phyloP scores from a whole-genome alignment of 2,888 invertebrate genomes.

The Tetragnatha montana region DNA sequence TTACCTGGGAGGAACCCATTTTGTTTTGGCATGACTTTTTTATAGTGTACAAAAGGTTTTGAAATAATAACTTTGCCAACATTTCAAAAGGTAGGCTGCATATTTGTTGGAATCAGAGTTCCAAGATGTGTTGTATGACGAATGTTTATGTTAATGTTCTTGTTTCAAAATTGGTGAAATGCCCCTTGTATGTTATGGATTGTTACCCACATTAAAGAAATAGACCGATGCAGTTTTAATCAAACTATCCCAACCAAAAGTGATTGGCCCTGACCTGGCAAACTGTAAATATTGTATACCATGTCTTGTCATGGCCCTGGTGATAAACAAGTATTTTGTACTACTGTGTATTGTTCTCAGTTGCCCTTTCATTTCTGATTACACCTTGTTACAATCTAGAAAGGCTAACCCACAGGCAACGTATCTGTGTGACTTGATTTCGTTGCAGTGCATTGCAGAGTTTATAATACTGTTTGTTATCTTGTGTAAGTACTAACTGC shows the following conservation, averaged over 20 bases:
- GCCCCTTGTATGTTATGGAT: background rate
- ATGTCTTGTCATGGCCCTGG: background rate
- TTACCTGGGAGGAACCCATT: too few relatives aligned
- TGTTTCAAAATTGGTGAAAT: too few relatives aligned
- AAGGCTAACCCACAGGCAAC: background rate
- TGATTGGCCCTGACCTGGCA: background rate
- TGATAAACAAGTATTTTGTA: background rate
- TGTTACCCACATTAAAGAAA: background rate
- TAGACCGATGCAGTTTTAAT: background rate
- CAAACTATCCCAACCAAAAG: background rate
- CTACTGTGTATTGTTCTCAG: conserved; percentile 7
- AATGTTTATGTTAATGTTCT: too few relatives aligned
- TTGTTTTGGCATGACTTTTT: too few relatives aligned
- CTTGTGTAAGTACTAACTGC: conserved; percentile 26
- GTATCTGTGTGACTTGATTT: background rate
- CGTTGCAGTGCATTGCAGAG: background rate
- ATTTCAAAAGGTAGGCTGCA: too few relatives aligned
- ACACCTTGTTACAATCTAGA: background rate
- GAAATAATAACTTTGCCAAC: too few relatives aligned
- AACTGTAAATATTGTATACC: background rate
- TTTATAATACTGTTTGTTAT: background rate
- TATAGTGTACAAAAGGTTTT: too few relatives aligned
- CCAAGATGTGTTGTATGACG: too few relatives aligned
- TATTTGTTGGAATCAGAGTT: too few relatives aligned
- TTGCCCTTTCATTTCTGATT: conserved; percentile 1